Conservation (phyloP, 2,797 vertebrate genomes). For the Periophthalmus magnuspinnatus region DNA sequence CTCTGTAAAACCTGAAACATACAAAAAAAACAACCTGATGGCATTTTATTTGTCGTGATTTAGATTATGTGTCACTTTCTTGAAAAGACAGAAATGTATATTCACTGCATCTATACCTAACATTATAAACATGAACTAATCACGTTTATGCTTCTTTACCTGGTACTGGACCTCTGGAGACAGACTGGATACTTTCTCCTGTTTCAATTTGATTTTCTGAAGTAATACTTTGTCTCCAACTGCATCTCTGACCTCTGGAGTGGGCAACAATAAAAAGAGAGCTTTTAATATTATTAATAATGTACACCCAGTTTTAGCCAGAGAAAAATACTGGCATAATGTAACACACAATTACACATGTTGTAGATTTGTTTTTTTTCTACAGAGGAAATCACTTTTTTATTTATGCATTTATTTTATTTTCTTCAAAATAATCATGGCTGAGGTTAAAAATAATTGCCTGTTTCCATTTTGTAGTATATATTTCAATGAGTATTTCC, state of each 20-base stretch:
- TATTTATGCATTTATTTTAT: no score
- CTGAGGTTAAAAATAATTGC: no score
- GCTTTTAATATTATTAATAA: neutral
- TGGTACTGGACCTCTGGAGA: conserved; percentile 66
- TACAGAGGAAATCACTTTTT: no score
- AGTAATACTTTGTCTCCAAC: conserved; percentile 39
- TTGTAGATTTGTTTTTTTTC: no score
- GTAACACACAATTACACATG: no score
- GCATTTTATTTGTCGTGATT: neutral
- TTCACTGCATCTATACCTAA: neutral
- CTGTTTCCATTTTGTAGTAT: no score
- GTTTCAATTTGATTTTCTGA: conserved; percentile 50
- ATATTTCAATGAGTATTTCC: no score
- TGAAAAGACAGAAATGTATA: no score
- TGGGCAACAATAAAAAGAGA: neutral
- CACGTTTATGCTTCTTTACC: conserved; percentile 46
- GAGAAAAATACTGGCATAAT: no score
- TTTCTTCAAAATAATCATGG: no score
- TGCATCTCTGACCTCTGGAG: conserved; percentile 62
- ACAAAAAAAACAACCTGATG: neutral
- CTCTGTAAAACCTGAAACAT: conserved; percentile 87
- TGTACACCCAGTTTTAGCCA: neutral
- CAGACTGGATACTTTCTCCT: conserved; percentile 47
- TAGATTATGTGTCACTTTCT: no score
- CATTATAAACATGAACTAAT: neutral